Percentiles rank a stretch among this genome's conserved stretches.
These are phyloP conservation scores for Lepus timidus DNA, from an alignment of 2,113 vertebrate species.

Conservation along the genomic window DNA sequence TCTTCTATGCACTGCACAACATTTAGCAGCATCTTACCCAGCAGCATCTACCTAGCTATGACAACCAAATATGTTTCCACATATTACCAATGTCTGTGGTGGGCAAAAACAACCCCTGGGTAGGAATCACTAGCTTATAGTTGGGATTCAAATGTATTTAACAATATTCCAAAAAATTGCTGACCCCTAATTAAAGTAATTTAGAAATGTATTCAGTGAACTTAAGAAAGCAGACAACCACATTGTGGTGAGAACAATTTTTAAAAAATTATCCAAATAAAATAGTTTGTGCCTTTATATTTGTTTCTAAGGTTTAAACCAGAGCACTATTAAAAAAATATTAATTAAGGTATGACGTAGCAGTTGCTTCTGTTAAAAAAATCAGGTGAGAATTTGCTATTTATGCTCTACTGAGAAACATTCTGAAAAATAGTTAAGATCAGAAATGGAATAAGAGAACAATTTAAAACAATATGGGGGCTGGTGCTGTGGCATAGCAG, in stretches of 20 bases:
- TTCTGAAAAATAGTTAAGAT: slow-evolving; percentile 50
- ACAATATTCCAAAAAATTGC: neutral
- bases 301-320: neutral
- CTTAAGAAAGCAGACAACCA: slow-evolving; percentile 51
- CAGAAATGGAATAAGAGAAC: neutral
- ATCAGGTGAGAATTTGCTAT: neutral
- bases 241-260: neutral
- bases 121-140: slow-evolving; percentile 7
- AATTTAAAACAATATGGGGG: neutral
- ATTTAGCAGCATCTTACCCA: neutral
- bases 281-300: neutral
- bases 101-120: neutral
- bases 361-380: neutral
- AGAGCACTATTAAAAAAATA: slow-evolving; percentile 25
- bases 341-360: neutral
- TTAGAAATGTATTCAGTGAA: slow-evolving; percentile 46
- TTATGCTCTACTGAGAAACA: slow-evolving; percentile 37
- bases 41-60: neutral
- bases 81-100: neutral
- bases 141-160: slow-evolving; percentile 6
- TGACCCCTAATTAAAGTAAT: slow-evolving; percentile 56
- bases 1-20: neutral
- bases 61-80: slow-evolving; percentile 17
- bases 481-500: no score
- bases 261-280: slow-evolving; percentile 15